Base-by-base conservation (phyloP, 1,140 invertebrate species). In the Hirudo medicinalis region DNA sequence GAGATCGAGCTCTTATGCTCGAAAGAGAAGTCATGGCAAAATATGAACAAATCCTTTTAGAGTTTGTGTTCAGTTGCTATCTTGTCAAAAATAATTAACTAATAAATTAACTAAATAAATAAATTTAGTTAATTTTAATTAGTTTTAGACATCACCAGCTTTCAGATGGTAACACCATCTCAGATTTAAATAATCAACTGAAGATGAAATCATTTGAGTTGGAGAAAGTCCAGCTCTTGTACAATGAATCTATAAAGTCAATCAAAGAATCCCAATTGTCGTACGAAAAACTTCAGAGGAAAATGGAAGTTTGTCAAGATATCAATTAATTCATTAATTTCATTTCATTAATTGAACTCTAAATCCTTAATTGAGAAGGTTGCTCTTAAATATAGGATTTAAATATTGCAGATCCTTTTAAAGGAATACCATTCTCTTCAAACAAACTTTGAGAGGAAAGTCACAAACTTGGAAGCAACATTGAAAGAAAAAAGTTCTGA, bases 191-290 rank as follows among this genome's bases (percentile, higher is more conserved):
- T 13, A 63, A 32, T 11, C 22, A 25, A 22, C 29, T 63, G 15
- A 63, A 63, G 57, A 63, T 32, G 57, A 63, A 63, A 63, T 63
- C 57, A 25, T 63, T 63, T n/a, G 57, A 63, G 57, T 32, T 63
- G 11, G 57, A 63, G 20, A 22, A 32, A 22, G 29, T 63, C 8
- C 57, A 63, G 8, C 22, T 63, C 8, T 63, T 63, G 57, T 32
- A 63, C 29, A 32, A 22, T 13, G 57, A 63, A 20, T 22, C 57
- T 3, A 13, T 13, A 9, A 63, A 63, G 8, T 63, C 57, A n/a
- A 11, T 25, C 57, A 63, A 63, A 11, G 29, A 25, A 25, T 63
- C 57, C 19, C 57, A 63, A 22, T 15, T 25, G 29, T 63, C 57
- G 3, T 63, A 63, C 15, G 57, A 63, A 63, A 63, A 63, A 32